A percentile compares a stretch with the other conserved stretches of the same genome.
These are phyloP conservation scores for Heliconius charithonia DNA, from an alignment of 2,888 invertebrate genomes.

Conservation along the genomic window DNA sequence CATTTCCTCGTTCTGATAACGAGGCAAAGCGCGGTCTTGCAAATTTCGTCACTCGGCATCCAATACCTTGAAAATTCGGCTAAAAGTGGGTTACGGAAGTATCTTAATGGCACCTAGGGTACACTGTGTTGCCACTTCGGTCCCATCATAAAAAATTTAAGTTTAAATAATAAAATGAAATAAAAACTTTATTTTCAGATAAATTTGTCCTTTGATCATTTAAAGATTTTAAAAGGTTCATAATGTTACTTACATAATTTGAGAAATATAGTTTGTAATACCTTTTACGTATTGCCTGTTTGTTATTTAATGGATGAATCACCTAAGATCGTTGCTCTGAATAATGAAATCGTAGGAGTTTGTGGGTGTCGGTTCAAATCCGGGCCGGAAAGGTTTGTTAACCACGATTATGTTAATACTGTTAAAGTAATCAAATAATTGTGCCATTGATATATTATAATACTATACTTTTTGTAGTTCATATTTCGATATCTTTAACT, in stretches of 20 bases:
- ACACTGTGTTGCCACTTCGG: too few relatives aligned
- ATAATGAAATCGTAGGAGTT: constrained; percentile 41
- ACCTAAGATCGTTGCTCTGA: constrained; percentile 36
- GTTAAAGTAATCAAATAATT: constrained; percentile 31
- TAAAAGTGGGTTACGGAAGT: too few relatives aligned
- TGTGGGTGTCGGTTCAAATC: constrained; percentile 44
- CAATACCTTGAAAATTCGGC: too few relatives aligned
- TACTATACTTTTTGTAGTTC: constrained; percentile 1
- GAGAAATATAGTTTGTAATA: background rate
- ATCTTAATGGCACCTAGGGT: too few relatives aligned
- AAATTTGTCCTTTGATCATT: too few relatives aligned
- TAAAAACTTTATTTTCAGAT: too few relatives aligned
- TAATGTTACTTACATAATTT: background rate
- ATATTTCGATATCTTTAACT: constrained; percentile 12
- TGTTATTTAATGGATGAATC: constrained; percentile 20
- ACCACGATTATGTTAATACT: constrained; percentile 41
- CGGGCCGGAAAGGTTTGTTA: constrained; percentile 47
- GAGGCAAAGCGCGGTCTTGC: too few relatives aligned
- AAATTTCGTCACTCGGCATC: too few relatives aligned
- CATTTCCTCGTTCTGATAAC: too few relatives aligned
- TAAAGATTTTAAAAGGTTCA: background rate
- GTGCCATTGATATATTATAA: constrained; percentile 31
- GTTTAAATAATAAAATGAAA: too few relatives aligned
- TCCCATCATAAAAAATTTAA: too few relatives aligned
- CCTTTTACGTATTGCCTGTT: background rate